phyloP scores from a whole-genome alignment of 1,140 invertebrate species.

The Cephus cinctus region DNA sequence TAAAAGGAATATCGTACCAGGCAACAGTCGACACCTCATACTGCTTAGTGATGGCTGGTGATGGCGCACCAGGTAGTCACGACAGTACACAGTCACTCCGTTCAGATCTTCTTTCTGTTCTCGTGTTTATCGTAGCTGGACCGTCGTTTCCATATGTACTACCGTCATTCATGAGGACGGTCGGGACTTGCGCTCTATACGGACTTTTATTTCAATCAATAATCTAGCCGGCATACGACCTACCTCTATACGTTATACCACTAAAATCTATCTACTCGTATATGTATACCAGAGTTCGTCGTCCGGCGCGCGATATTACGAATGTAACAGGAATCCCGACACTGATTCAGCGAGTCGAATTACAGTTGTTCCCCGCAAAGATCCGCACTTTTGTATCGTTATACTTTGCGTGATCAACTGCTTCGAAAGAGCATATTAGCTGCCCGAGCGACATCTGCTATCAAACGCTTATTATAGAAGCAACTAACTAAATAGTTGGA shows the following conservation, averaged over 20 bases:
- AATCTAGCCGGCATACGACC: conserved; percentile 17
- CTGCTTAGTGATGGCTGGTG: neutral
- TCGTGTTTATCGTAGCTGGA: conserved; percentile 17
- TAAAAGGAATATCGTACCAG: conserved; percentile 25
- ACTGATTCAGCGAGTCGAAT: neutral
- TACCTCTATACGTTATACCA: neutral
- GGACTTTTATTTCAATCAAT: conserved; percentile 36
- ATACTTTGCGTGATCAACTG: too few species aligned
- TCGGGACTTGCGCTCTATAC: conserved; percentile 43
- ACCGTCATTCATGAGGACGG: conserved; percentile 36
- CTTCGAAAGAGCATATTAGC: too few species aligned
- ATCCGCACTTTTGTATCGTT: too few species aligned
- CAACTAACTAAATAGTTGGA: too few species aligned
- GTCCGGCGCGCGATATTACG: too few species aligned
- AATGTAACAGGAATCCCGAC: neutral
- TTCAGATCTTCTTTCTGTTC: conserved; percentile 22
- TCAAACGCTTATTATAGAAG: too few species aligned
- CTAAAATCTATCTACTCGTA: neutral
- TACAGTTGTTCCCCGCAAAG: too few species aligned
- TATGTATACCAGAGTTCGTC: neutral
- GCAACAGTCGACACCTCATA: conserved; percentile 9
- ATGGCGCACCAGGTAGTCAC: neutral
- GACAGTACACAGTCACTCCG: neutral
- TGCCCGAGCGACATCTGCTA: too few species aligned
- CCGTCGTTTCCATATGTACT: conserved; percentile 40